Conservation (phyloP, 1,140 invertebrate genomes). For the Agrypnia vestita region DNA sequence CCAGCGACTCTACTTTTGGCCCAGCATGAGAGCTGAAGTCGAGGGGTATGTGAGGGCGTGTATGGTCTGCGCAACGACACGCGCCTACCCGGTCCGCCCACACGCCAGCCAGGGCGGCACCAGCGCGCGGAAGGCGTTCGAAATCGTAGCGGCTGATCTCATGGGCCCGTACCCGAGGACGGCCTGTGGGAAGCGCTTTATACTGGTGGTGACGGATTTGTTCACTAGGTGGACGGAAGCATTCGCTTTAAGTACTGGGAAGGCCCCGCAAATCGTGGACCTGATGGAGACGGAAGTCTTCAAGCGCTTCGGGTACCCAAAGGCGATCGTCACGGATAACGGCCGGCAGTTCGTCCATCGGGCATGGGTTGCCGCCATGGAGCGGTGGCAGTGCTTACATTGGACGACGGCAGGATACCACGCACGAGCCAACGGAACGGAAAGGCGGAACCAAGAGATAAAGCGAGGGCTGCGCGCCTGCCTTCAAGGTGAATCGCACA, state of each 20-base stretch:
- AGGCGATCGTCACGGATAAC: conserved; percentile 20
- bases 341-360: conserved; percentile 7
- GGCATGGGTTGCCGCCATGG: neutral
- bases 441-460: conserved; percentile 30
- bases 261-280: neutral
- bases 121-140: neutral
- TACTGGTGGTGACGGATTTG: conserved; percentile 27
- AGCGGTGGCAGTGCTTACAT: neutral
- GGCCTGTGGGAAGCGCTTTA: neutral
- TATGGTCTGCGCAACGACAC: neutral
- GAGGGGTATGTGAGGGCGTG: neutral
- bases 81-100: neutral
- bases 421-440: neutral
- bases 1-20: neutral
- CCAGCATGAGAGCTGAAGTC: neutral
- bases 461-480: conserved; percentile 12
- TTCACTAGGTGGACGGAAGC: conserved; percentile 41
- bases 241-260: neutral
- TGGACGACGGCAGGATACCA: conserved; percentile 43
- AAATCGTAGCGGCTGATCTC: neutral
- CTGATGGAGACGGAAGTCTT: conserved; percentile 18
- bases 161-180: conserved; percentile 20
- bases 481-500: neutral
- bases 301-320: conserved; percentile 15
- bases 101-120: neutral